These are phyloP conservation scores for Acrobasis suavella DNA, from an alignment of 2,888 invertebrate species.

Conservation along the genomic window DNA sequence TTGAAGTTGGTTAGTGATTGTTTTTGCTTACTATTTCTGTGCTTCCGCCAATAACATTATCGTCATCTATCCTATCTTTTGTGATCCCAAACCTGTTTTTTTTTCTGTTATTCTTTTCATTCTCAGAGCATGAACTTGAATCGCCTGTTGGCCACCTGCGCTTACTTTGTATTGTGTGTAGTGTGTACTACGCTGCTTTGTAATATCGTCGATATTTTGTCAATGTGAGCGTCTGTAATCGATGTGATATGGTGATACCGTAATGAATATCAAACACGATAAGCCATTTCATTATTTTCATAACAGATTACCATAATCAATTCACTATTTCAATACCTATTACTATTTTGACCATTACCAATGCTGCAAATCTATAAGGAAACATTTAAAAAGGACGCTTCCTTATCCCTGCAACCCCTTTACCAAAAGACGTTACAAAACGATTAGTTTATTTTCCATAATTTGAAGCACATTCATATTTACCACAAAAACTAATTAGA, in stretches of 20 bases:
- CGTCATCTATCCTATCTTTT: not conserved
- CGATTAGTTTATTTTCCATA: not conserved
- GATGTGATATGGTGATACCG: slow-evolving; percentile 15
- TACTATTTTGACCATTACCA: slow-evolving; percentile 1
- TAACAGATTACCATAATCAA: slow-evolving; percentile 15
- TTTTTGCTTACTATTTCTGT: slow-evolving; percentile 39
- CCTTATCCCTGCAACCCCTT: not conserved
- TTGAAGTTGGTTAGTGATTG: slow-evolving; percentile 72
- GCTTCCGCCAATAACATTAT: slow-evolving; percentile 9
- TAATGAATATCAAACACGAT: slow-evolving; percentile 19
- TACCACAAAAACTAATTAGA: not conserved
- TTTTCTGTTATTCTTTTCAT: slow-evolving; percentile 2
- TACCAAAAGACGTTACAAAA: not conserved
- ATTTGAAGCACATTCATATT: not conserved
- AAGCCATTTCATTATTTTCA: slow-evolving; percentile 20
- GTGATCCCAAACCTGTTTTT: not conserved
- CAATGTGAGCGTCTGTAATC: slow-evolving; percentile 29
- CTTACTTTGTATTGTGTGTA: slow-evolving; percentile 15
- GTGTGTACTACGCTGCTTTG: slow-evolving; percentile 16
- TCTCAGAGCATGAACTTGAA: slow-evolving; percentile 17
- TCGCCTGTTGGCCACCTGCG: slow-evolving; percentile 4
- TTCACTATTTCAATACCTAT: slow-evolving; percentile 4
- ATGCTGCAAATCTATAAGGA: not conserved
- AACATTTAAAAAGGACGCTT: slow-evolving; percentile 7
- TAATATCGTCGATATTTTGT: slow-evolving; percentile 17